phyloP scores from a whole-genome alignment of 2,888 invertebrate genomes.

The Mythimna pallens region DNA sequence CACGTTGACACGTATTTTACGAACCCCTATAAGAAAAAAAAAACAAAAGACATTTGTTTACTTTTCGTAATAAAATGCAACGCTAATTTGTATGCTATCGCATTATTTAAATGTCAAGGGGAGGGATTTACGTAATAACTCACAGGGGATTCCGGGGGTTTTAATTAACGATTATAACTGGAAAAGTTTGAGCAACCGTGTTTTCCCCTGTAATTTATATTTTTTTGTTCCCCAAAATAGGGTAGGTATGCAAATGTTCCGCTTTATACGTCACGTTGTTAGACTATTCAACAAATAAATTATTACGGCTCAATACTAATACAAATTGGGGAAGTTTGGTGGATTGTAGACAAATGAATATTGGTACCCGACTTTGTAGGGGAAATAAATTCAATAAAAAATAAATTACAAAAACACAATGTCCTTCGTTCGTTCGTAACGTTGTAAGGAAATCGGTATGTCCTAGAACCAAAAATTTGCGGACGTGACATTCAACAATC shows the following conservation, averaged over 20 bases:
- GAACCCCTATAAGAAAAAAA: constrained; percentile 22
- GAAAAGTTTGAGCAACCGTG: constrained; percentile 72
- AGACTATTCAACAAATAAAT: constrained; percentile 52
- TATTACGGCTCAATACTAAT: constrained; percentile 43
- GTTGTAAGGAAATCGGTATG: too few species aligned
- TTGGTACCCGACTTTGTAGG: neutral
- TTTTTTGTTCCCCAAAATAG: constrained; percentile 43
- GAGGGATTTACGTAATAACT: constrained; percentile 74
- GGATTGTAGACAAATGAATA: constrained; percentile 11
- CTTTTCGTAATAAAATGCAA: constrained; percentile 56
- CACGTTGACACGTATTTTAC: constrained; percentile 4
- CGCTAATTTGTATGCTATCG: constrained; percentile 64
- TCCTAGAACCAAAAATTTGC: too few species aligned
- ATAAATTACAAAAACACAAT: neutral
- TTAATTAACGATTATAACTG: constrained; percentile 81
- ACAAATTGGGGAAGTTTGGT: constrained; percentile 22
- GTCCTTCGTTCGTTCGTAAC: too few species aligned
- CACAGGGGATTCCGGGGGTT: constrained; percentile 73
- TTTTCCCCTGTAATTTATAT: constrained; percentile 65
- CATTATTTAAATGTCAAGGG: constrained; percentile 69
- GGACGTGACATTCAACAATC: too few species aligned
- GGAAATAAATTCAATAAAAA: constrained; percentile 2
- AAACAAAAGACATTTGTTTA: constrained; percentile 48
- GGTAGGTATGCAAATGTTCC: constrained; percentile 53
- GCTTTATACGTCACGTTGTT: constrained; percentile 23